phyloP scores from a whole-genome alignment of 2,888 invertebrate species.

The Phyllotreta cruciferae region DNA sequence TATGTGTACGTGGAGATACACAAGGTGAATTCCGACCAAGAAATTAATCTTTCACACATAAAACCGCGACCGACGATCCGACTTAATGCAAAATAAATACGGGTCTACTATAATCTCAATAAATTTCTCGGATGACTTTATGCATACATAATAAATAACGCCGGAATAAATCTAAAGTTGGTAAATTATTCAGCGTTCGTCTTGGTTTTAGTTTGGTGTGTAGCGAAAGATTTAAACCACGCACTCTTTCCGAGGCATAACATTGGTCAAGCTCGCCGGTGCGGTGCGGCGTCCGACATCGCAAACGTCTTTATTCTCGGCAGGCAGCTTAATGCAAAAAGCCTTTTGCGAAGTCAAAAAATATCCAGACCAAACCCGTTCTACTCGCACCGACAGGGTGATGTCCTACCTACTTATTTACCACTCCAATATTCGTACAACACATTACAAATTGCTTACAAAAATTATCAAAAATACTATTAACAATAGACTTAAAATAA shows the following conservation, averaged over 20 bases:
- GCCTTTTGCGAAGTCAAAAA: constrained; percentile 53
- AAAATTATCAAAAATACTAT: too few relatives aligned
- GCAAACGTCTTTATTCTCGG: constrained; percentile 58
- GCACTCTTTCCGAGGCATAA: constrained; percentile 48
- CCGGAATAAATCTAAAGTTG: constrained; percentile 40
- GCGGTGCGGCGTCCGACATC: constrained; percentile 47
- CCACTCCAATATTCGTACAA: too few relatives aligned
- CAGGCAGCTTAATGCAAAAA: constrained; percentile 57
- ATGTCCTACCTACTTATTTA: background rate
- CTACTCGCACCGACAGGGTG: constrained; percentile 45
- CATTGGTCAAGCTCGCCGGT: constrained; percentile 49
- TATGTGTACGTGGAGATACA: too few relatives aligned
- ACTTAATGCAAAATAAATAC: constrained; percentile 15
- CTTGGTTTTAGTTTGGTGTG: constrained; percentile 53
- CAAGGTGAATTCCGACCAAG: background rate
- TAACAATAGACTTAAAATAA: too few relatives aligned
- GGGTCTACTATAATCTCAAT: constrained; percentile 19
- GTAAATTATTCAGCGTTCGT: constrained; percentile 54
- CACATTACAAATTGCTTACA: too few relatives aligned
- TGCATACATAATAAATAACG: constrained; percentile 37
- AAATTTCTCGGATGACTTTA: constrained; percentile 17
- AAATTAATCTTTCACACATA: constrained; percentile 11
- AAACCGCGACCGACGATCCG: background rate
- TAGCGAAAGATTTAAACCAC: constrained; percentile 56
- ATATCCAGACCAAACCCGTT: constrained; percentile 57